A percentile compares a stretch with the other conserved stretches of the same genome.
Conservation (phyloP, 2,888 invertebrate genomes). For the Drosophila subquinaria region DNA sequence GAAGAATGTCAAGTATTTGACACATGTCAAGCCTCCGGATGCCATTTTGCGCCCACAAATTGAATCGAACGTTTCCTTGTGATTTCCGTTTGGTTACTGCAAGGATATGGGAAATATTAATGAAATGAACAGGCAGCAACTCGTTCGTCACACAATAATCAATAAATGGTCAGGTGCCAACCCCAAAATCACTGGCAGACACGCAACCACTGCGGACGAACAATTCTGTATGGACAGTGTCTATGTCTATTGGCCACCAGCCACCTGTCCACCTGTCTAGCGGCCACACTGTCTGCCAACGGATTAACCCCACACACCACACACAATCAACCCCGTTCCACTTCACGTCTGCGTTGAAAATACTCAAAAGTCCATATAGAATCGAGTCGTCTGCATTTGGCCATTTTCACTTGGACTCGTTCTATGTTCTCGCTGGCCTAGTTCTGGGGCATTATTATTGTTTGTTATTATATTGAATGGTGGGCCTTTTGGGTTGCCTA, state of each 20-base stretch:
- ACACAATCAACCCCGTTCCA: conserved; percentile 29
- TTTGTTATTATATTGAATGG: conserved; percentile 62
- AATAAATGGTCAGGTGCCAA: conserved; percentile 68
- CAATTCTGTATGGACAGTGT: conserved; percentile 11
- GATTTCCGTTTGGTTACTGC: conserved; percentile 37
- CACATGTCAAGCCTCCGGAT: conserved; percentile 93
- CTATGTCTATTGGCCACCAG: conserved; percentile 37
- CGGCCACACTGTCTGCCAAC: conserved; percentile 43
- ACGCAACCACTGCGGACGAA: conserved; percentile 42
- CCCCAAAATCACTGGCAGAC: conserved; percentile 65
- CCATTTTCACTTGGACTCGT: conserved; percentile 46
- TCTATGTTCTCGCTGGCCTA: conserved; percentile 57
- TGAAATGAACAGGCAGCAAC: conserved; percentile 18
- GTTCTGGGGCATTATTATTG: conserved; percentile 67
- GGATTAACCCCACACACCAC: conserved; percentile 57
- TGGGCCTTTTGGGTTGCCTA: conserved; percentile 6
- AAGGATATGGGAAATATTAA: conserved; percentile 48
- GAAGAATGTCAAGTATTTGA: conserved; percentile 94
- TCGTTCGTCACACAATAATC: conserved; percentile 50
- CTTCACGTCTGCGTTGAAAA: conserved; percentile 27
- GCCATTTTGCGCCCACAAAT: conserved; percentile 76
- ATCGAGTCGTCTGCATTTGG: conserved; percentile 39
- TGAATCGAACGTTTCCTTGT: conserved; percentile 12
- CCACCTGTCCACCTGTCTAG: conserved; percentile 51
- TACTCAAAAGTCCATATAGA: conserved; percentile 32